Base-by-base conservation (phyloP, 2,113 vertebrate genomes). In the Podocnemis expansa region DNA sequence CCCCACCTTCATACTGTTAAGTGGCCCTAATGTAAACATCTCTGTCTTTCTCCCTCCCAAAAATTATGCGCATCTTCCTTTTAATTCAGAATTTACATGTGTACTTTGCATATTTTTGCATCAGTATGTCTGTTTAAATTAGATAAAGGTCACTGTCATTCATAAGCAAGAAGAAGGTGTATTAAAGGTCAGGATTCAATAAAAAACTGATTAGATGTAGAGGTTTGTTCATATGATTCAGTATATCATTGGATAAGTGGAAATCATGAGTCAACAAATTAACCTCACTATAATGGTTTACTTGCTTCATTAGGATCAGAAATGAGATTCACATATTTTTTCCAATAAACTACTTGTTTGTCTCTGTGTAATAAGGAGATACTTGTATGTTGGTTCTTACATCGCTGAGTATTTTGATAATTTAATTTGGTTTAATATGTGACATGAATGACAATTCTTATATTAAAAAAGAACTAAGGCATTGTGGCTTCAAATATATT, bases 81-180 rank as follows among this genome's bases (percentile, higher is more conserved):
- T 96, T 98, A 98, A 98, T 98, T 98, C 97, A 97, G 94, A 98
- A 98, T 98, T 98, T 98, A 98, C 98, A 98, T 98, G 97, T 97
- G 97, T 98, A 97, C 97, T 98, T 98, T 98, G 98, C 98, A 98
- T 98, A 98, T 98, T 98, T 98, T 98, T 98, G 98, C 98, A 98
- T 98, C 96, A 98, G 97, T 97, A 96, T 97, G 92, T 98, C 97
- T 98, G 95, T 97, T 98, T 98, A 98, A 98, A 98, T 98, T 98
- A 98, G 96, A 98, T 97, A 98, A 98, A 98, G 98, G 98, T 98
- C 98, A 98, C 98, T 98, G 97, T 98, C 98, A 98, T 98, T 98
- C 98, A 98, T 97, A 98, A 98, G 98, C 98, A 98, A 98, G 97
- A 97, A 88, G 97, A 98, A 98, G 96, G 97, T 97, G 95, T 95